Conservation (phyloP, 1,140 invertebrate genomes). For the Cardiocondyla obscurior region DNA sequence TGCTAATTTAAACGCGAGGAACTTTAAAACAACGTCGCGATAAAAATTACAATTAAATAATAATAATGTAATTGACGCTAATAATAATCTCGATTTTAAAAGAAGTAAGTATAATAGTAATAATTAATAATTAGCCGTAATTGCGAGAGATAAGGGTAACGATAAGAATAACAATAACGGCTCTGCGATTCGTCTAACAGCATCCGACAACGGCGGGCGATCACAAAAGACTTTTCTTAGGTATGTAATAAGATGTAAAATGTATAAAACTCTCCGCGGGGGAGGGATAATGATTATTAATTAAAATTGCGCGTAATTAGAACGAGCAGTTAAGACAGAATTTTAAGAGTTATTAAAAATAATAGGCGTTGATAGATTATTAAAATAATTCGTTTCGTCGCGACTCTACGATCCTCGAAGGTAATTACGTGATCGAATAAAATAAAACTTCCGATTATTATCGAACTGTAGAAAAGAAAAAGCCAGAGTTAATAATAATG, state of each 20-base stretch:
- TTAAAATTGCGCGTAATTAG: background rate
- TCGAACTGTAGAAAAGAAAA: background rate
- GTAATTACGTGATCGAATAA: slow-evolving; percentile 14
- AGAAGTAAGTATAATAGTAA: background rate
- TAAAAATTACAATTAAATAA: slow-evolving; percentile 33
- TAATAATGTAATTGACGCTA: slow-evolving; percentile 16
- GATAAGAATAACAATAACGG: slow-evolving; percentile 42
- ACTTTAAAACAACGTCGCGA: background rate
- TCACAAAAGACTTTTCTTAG: slow-evolving; percentile 40
- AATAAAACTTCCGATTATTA: background rate
- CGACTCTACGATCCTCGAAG: slow-evolving; percentile 23
- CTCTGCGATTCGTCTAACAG: slow-evolving; percentile 10
- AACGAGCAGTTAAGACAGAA: background rate
- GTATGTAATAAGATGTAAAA: background rate
- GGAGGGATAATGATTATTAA: background rate
- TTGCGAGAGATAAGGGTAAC: background rate
- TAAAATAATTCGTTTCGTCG: slow-evolving; percentile 11
- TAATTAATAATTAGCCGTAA: slow-evolving; percentile 29
- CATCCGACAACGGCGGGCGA: background rate
- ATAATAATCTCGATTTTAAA: background rate
- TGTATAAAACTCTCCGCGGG: no score
- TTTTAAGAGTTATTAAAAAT: slow-evolving; percentile 1
- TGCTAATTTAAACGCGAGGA: slow-evolving; percentile 25
- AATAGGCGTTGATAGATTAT: background rate
- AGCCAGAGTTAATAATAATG: no score